Base-by-base conservation (phyloP, 2,888 invertebrate genomes). In the Empis stercorea region DNA sequence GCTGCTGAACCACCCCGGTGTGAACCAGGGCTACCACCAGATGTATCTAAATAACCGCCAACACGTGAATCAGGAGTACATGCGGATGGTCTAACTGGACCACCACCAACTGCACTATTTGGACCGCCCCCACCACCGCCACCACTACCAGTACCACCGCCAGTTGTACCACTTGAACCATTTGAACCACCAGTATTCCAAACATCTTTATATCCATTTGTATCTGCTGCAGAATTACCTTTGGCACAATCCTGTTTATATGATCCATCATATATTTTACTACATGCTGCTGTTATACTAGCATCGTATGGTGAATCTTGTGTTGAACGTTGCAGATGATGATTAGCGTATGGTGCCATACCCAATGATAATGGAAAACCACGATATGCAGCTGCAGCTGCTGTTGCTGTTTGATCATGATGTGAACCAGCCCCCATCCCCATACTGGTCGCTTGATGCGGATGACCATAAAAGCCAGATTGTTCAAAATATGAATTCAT, bases 401-500 rank as follows among this genome's bases (percentile, higher is more conserved):
- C 67, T 50, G 66, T 63, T 44, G 80, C 75, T 55, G 81, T 75
- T 70, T 86, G 81, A 72, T 84, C 80, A 58, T 88, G 86, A 60
- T 80, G 80, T 55, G 78, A 77, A 54, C 76, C 76, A 51, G 79
- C 74, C 61, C 80, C 72, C 70, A 78, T 73, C 51, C 81, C 76
- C 64, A 76, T 73, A 55, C 75, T 78, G 57, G 80, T 76, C 53
- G 79, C 77, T 73, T 89, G 84, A 74, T 88, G 84, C 66, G 89
- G 89, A 71, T 89, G 88, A 64, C 91, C 89, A 76, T 93, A 92
- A 76, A 93, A 93, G 72, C 91, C 91, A 71, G 86, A 85, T 76
- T 92, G 92, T 76, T 92, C 92, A 72, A 92, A 93, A 72, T 92
- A 93, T 69, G 91, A 91, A 84, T 91, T 92, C 92, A 92, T 92